Conservation (phyloP, 2,797 vertebrate species). For the Cephalopachus bancanus region DNA sequence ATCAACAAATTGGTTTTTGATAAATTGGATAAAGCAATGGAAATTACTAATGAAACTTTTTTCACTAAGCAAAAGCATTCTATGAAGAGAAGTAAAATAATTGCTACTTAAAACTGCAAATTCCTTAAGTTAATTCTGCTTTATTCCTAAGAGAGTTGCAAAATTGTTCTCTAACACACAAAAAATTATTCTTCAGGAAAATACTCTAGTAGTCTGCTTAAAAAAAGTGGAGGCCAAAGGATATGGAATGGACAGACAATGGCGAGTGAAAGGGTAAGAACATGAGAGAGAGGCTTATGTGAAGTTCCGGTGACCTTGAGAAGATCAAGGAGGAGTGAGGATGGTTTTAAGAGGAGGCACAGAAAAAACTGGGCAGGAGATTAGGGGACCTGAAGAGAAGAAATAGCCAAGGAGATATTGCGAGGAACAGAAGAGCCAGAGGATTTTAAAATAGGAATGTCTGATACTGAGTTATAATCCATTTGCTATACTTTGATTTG, state of each 20-base stretch:
- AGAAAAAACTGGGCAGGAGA: background rate
- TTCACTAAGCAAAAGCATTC: constrained; percentile 52
- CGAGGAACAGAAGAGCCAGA: constrained; percentile 31
- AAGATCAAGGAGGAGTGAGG: background rate
- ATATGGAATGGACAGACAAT: background rate
- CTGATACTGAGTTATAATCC: background rate
- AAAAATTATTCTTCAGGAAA: constrained; percentile 38
- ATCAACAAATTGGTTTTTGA: constrained; percentile 57
- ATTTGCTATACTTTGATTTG: background rate
- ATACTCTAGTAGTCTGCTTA: background rate
- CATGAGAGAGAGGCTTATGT: background rate
- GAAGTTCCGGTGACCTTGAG: background rate
- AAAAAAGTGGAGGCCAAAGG: background rate
- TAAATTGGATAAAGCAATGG: constrained; percentile 40
- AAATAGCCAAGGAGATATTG: constrained; percentile 29
- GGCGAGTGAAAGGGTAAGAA: background rate
- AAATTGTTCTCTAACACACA: background rate
- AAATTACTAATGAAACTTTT: constrained; percentile 53
- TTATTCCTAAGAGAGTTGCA: constrained; percentile 20
- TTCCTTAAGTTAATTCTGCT: constrained; percentile 35
- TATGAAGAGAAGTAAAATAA: constrained; percentile 51
- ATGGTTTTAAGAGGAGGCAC: background rate
- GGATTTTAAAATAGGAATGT: background rate
- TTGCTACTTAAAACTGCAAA: constrained; percentile 40
- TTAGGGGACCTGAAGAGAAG: background rate